Conservation (phyloP, 2,888 invertebrate genomes). For the Callinectes sapidus region DNA sequence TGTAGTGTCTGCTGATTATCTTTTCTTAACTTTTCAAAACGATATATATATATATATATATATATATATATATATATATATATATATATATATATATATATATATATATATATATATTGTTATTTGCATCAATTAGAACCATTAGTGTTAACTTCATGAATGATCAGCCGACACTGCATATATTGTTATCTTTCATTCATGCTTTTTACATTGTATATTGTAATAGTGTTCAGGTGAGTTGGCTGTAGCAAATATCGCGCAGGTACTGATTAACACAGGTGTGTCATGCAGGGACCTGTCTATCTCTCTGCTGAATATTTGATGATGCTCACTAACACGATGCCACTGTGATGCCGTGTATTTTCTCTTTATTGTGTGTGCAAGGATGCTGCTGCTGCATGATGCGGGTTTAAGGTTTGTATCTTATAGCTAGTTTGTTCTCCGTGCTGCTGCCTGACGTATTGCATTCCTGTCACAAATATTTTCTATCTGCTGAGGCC, state of each 20-base stretch:
- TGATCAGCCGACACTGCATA: background rate
- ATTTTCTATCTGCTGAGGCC: background rate
- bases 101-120: background rate
- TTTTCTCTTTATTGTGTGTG: background rate
- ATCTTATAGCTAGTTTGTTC: background rate
- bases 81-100: background rate
- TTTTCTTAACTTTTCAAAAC: background rate
- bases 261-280: constrained; percentile 27
- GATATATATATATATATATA: background rate
- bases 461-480: background rate
- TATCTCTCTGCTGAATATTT: constrained; percentile 10
- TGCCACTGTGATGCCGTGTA: constrained; percentile 11
- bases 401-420: constrained; percentile 30
- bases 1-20: background rate
- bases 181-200: background rate
- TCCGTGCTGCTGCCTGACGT: background rate
- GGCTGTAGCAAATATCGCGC: background rate
- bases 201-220: background rate
- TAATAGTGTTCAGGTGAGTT: constrained; percentile 10
- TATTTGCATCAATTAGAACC: background rate
- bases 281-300: background rate
- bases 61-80: background rate
- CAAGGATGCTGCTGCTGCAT: constrained; percentile 14
- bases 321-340: background rate
- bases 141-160: background rate